phyloP scores from a whole-genome alignment of 1,140 invertebrate genomes.

The Wiebesia pumilae region DNA sequence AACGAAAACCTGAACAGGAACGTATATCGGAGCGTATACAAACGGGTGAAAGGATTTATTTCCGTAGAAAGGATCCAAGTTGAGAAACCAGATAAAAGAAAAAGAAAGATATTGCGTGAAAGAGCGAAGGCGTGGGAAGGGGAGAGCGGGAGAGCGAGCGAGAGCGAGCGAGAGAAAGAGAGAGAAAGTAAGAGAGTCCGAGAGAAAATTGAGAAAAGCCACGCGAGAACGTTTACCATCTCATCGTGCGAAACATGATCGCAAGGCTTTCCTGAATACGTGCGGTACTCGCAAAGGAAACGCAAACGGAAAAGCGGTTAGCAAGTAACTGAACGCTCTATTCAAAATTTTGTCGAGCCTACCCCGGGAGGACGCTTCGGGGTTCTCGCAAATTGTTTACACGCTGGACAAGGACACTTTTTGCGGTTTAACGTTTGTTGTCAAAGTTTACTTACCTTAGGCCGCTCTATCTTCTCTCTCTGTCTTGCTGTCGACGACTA shows the following conservation, averaged over 20 bases:
- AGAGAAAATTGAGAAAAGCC: constrained; percentile 16
- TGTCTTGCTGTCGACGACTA: neutral
- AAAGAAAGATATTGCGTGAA: neutral
- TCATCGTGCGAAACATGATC: constrained; percentile 70
- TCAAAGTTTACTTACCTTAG: constrained; percentile 37
- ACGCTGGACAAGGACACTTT: constrained; percentile 39
- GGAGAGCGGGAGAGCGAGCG: neutral
- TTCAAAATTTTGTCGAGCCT: neutral
- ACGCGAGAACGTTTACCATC: constrained; percentile 64
- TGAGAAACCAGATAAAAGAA: neutral
- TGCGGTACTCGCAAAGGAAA: neutral
- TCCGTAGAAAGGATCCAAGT: neutral
- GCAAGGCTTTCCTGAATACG: neutral
- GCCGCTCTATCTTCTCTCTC: neutral
- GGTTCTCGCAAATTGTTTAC: constrained; percentile 34
- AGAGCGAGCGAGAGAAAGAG: neutral
- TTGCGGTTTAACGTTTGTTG: constrained; percentile 39
- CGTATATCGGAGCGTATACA: neutral
- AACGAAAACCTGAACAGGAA: neutral
- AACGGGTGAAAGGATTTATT: constrained; percentile 20
- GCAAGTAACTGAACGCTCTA: constrained; percentile 4
- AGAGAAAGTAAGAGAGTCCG: neutral
- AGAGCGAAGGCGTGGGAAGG: too few relatives aligned
- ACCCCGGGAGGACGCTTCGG: neutral
- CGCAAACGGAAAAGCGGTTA: neutral